phyloP scores from a whole-genome alignment of 2,888 invertebrate genomes.

The Ischnus inquisitorius region DNA sequence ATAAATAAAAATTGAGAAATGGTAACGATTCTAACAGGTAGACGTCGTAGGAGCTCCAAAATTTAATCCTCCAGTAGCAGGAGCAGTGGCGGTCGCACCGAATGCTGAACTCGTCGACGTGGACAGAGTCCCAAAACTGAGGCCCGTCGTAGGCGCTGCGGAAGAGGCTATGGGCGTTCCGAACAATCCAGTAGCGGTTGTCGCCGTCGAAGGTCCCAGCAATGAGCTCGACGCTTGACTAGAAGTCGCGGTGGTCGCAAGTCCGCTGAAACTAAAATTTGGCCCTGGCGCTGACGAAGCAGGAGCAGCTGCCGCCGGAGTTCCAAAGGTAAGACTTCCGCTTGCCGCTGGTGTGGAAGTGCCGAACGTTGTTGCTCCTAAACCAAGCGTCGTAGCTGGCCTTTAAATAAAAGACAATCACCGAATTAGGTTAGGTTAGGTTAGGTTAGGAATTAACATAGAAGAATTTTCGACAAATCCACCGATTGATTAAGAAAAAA shows the following conservation, averaged over 20 bases:
- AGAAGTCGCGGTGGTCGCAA: slow-evolving; percentile 66
- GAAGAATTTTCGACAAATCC: not conserved
- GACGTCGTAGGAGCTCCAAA: slow-evolving; percentile 77
- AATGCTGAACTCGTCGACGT: slow-evolving; percentile 81
- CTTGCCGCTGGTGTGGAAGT: slow-evolving; percentile 73
- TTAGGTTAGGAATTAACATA: no score
- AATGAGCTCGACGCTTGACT: slow-evolving; percentile 78
- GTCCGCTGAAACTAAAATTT: slow-evolving; percentile 75
- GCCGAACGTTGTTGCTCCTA: slow-evolving; percentile 75
- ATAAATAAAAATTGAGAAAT: no score
- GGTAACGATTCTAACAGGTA: slow-evolving; percentile 68
- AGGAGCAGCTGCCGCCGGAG: slow-evolving; percentile 73
- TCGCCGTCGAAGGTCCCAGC: slow-evolving; percentile 66
- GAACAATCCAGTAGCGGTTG: slow-evolving; percentile 64
- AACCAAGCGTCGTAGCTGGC: slow-evolving; percentile 73
- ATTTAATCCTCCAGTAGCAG: slow-evolving; percentile 75
- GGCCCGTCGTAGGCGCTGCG: slow-evolving; percentile 71
- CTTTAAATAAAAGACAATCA: slow-evolving; percentile 53
- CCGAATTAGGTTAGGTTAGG: not conserved
- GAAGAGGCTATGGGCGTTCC: slow-evolving; percentile 75
- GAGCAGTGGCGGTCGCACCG: slow-evolving; percentile 77
- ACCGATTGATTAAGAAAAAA: not conserved
- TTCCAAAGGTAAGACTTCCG: slow-evolving; percentile 81
- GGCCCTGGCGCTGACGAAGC: slow-evolving; percentile 70
- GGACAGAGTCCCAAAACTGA: slow-evolving; percentile 78